Percentiles rank a stretch among this genome's conserved stretches.
These are phyloP conservation scores for Diplosoma virens DNA, from an alignment of 23 tunicate species.

Conservation along the genomic window DNA sequence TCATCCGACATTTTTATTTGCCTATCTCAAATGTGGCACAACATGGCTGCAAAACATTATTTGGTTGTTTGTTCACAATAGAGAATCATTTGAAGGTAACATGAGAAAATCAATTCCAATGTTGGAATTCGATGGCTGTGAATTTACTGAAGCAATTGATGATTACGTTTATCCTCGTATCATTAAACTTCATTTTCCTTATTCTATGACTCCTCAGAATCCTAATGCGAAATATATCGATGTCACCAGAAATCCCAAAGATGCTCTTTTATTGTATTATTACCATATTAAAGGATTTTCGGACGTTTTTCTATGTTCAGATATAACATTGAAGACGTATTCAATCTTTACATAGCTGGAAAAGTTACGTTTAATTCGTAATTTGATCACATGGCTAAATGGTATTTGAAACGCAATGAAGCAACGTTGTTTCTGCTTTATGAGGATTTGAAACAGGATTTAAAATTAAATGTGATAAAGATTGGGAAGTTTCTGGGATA, in stretches of 20 bases:
- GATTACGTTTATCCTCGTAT: conserved; percentile 36
- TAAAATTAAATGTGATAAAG: conserved; percentile 9
- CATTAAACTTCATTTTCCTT: conserved; percentile 38
- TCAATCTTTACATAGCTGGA: conserved; percentile 28
- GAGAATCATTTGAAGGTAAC: neutral
- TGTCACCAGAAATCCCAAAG: conserved; percentile 62
- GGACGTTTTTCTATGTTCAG: neutral
- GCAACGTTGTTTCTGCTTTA: conserved; percentile 46
- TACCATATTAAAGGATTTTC: conserved; percentile 42
- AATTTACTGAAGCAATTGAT: conserved; percentile 14
- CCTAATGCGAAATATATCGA: conserved; percentile 47
- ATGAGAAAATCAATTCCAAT: conserved; percentile 48
- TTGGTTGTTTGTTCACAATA: conserved; percentile 57
- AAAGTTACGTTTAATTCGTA: conserved; percentile 13
- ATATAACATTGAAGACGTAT: conserved; percentile 21
- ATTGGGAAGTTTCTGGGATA: conserved; percentile 47
- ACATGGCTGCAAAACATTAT: conserved; percentile 77
- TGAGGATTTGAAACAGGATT: conserved; percentile 37
- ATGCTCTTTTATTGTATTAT: conserved; percentile 41
- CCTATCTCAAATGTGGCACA: conserved; percentile 57
- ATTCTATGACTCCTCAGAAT: conserved; percentile 21
- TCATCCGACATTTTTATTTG: conserved; percentile 54
- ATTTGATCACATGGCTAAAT: conserved; percentile 32
- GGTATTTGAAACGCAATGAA: conserved; percentile 36
- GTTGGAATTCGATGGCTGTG: conserved; percentile 68